Evolutionary conservation across 2,797 vertebrate species (phyloP).

Genomic region (Cyclura pinguis): DNA sequence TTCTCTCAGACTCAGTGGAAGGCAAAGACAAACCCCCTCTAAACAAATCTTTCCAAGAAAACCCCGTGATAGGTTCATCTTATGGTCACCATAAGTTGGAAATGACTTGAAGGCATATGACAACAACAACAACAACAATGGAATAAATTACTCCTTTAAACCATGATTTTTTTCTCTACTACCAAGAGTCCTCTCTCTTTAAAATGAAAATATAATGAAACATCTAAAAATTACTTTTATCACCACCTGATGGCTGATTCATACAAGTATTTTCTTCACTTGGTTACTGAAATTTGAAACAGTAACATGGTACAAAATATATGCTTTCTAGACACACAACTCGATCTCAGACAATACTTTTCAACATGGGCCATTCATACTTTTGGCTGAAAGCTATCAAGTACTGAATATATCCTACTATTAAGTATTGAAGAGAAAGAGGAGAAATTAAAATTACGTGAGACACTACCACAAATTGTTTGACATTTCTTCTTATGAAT

Average conservation of each 20-base stretch:
- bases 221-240: background rate
- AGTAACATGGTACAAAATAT: background rate
- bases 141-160: background rate
- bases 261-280: background rate
- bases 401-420: background rate
- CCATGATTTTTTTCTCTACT: background rate
- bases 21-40: too few species aligned
- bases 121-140: too few species aligned
- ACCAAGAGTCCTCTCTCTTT: background rate
- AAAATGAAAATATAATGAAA: background rate
- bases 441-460: background rate
- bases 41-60: too few species aligned
- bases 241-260: background rate
- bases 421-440: background rate
- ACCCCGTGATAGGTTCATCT: too few species aligned
- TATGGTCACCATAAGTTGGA: too few species aligned
- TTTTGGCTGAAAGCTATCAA: background rate
- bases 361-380: background rate
- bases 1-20: too few species aligned
- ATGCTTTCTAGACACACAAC: background rate
- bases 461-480: background rate
- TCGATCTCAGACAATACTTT: background rate
- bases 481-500: background rate
- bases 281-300: background rate
- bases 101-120: too few species aligned